Conservation (phyloP, 92 coral and sea anemone genomes). For the Siderastrea siderea region DNA sequence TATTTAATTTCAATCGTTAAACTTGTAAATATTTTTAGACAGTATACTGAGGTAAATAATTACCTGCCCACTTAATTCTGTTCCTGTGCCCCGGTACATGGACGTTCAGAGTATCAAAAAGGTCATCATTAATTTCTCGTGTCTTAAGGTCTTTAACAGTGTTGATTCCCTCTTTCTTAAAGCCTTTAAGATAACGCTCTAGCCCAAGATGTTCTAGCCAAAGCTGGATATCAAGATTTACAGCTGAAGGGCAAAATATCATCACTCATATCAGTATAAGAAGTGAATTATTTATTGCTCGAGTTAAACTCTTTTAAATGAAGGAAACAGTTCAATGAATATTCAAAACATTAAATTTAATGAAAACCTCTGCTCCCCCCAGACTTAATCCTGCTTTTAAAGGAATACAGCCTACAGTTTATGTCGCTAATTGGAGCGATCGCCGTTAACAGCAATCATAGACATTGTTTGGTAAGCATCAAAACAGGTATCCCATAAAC, state of each 20-base stretch:
- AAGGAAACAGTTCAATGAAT: too few relatives aligned
- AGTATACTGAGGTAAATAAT: neutral
- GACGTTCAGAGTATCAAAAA: slow-evolving; percentile 68
- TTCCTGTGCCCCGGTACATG: slow-evolving; percentile 86
- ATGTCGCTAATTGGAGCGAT: too few relatives aligned
- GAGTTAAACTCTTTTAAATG: too few relatives aligned
- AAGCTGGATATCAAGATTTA: slow-evolving; percentile 23
- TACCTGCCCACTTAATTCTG: slow-evolving; percentile 79
- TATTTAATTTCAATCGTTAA: too few relatives aligned
- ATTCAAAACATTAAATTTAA: too few relatives aligned
- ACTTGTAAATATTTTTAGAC: neutral
- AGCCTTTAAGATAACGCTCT: slow-evolving; percentile 22
- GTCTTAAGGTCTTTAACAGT: slow-evolving; percentile 58
- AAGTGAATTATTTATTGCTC: neutral
- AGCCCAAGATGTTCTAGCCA: slow-evolving; percentile 69
- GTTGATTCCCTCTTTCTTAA: slow-evolving; percentile 45
- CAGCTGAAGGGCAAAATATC: slow-evolving; percentile 23
- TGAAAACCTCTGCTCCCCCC: too few relatives aligned
- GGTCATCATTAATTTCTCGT: slow-evolving; percentile 47
- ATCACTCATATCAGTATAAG: neutral
- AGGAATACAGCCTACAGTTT: too few relatives aligned
- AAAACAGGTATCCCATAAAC: too few relatives aligned
- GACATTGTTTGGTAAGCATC: too few relatives aligned
- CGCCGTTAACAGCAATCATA: too few relatives aligned
- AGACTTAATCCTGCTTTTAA: too few relatives aligned